Conservation (phyloP, 2,797 vertebrate genomes). For the Botia almorhae region DNA sequence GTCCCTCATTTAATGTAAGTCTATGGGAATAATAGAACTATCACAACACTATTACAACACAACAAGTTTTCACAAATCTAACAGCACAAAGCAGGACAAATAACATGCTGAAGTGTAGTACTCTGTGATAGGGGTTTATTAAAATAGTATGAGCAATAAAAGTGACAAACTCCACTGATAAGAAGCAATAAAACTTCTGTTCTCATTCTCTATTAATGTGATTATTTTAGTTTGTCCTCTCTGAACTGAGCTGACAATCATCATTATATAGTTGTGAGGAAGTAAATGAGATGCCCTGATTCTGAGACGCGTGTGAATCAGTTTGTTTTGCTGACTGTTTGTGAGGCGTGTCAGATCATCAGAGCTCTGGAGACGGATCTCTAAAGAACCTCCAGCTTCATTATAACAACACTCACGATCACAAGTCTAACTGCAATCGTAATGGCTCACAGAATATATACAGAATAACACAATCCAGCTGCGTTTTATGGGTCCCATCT, state of each 20-base stretch:
- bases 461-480: conserved; percentile 60
- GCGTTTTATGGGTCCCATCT: conserved; percentile 56
- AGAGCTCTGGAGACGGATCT: conserved; percentile 37
- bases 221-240: conserved; percentile 25
- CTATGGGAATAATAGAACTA: too few species aligned
- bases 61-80: background rate
- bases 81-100: background rate
- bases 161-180: background rate
- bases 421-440: conserved; percentile 62
- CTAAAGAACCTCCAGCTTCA: conserved; percentile 54
- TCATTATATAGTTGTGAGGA: conserved; percentile 18
- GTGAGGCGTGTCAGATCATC: conserved; percentile 46
- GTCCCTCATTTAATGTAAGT: too few species aligned
- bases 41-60: background rate
- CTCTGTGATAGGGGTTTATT: background rate
- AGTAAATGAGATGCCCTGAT: conserved; percentile 2
- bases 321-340: conserved; percentile 51
- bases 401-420: conserved; percentile 56
- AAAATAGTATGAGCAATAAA: background rate
- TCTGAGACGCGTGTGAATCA: conserved; percentile 21
- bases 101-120: too few species aligned
- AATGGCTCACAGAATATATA: conserved; percentile 63
- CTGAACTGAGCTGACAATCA: conserved; percentile 51
- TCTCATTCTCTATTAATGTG: background rate
- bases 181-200: background rate